phyloP scores from a whole-genome alignment of 2,113 vertebrate genomes.

The Excalfactoria chinensis region DNA sequence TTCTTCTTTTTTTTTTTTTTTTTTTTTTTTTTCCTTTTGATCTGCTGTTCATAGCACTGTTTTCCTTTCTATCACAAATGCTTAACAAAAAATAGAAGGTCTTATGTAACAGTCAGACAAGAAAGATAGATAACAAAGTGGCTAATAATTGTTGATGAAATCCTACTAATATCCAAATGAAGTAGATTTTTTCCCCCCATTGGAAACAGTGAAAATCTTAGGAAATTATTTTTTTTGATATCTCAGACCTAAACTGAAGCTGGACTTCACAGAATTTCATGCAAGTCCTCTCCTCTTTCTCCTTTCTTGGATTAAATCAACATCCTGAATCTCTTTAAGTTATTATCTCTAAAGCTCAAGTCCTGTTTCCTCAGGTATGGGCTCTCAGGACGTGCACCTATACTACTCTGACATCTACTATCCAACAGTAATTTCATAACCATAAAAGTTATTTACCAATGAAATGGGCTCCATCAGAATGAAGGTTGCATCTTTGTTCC shows the following conservation, averaged over 20 bases:
- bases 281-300: not conserved
- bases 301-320: not conserved
- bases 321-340: not conserved
- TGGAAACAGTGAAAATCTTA: not conserved
- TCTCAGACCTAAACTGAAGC: not conserved
- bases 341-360: not conserved
- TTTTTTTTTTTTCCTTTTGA: too few species aligned
- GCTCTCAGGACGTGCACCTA: not conserved
- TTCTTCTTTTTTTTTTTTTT: not conserved
- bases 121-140: not conserved
- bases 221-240: not conserved
- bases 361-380: not conserved
- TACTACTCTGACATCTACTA: not conserved
- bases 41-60: not conserved
- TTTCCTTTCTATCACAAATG: not conserved
- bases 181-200: not conserved
- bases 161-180: not conserved
- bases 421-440: not conserved
- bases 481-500: not conserved
- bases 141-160: not conserved
- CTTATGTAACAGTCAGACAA: not conserved
- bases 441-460: not conserved
- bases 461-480: rapidly evolving
- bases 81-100: not conserved
- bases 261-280: not conserved